Conservation (phyloP, 37 sponge, comb jelly and placozoan genomes). For the Cladorhizidae sp. region DNA sequence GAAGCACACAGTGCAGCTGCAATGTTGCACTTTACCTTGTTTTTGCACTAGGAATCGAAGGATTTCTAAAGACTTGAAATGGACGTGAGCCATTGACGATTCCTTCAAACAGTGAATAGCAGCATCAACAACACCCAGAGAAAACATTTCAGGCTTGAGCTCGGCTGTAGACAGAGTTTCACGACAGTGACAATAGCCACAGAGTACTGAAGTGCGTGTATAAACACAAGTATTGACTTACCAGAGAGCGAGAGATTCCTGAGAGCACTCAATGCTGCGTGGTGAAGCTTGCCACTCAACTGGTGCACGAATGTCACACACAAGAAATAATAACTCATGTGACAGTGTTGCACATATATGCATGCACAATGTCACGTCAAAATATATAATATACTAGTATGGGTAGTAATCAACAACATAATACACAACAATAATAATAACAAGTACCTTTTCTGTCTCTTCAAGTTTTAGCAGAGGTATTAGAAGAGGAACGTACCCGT, state of each 20-base stretch:
- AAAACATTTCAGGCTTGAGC: constrained; percentile 25
- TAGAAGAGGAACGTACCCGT: constrained; percentile 39
- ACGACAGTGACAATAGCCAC: background rate
- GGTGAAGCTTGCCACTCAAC: constrained; percentile 36
- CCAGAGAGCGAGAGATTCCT: constrained; percentile 61
- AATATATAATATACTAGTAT: no score
- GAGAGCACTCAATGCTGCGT: constrained; percentile 53
- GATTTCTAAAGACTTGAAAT: constrained; percentile 61
- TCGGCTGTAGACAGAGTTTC: constrained; percentile 8
- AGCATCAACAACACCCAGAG: constrained; percentile 59
- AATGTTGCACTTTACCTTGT: constrained; percentile 59
- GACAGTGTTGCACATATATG: no score
- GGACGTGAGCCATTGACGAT: constrained; percentile 37
- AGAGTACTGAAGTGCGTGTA: background rate
- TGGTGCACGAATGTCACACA: no score
- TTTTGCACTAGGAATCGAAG: constrained; percentile 53
- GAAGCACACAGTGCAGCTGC: no score
- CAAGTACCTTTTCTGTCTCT: constrained; percentile 36
- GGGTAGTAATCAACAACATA: background rate
- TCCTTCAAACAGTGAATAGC: constrained; percentile 34
- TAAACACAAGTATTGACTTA: background rate
- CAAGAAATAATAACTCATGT: no score
- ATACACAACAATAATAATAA: background rate
- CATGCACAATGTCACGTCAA: no score
- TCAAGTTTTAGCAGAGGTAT: constrained; percentile 18